A percentile compares a stretch with the other conserved stretches of the same genome.
Evolutionary conservation across 2,113 vertebrate species (phyloP).

Genomic region (Rissa tridactyla): DNA sequence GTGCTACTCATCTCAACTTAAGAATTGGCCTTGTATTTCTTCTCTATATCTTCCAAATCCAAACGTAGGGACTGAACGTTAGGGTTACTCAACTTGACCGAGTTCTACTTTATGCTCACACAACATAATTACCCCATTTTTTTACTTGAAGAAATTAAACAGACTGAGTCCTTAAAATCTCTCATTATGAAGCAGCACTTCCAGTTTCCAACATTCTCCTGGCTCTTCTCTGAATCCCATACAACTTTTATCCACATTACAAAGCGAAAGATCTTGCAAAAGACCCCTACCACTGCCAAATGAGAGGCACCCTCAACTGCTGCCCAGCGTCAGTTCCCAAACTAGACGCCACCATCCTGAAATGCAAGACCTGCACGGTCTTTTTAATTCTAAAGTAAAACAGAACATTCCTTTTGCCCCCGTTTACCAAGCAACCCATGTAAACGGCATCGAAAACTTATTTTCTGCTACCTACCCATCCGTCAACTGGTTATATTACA

Average conservation of each 20-base stretch:
- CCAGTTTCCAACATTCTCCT: neutral
- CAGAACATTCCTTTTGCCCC: neutral
- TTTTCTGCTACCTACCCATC: neutral
- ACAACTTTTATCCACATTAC: neutral
- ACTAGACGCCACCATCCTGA: neutral
- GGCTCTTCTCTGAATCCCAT: neutral
- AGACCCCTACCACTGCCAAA: neutral
- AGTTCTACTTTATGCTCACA: neutral
- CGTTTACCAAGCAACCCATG: neutral
- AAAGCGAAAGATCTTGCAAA: neutral
- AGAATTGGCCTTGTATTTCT: neutral
- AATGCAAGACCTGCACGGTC: neutral
- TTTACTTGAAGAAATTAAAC: neutral
- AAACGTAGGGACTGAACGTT: neutral
- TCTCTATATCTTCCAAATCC: neutral
- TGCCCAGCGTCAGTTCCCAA: neutral
- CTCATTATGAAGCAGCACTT: neutral
- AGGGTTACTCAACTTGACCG: neutral
- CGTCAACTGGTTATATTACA: neutral
- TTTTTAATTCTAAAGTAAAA: neutral
- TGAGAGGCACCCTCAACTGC: neutral
- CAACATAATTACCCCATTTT: neutral
- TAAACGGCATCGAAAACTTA: neutral
- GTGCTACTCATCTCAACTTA: neutral
- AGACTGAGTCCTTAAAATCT: neutral